Evolutionary conservation across 92 coral and sea anemone genomes (phyloP), one percentile per base, ranked within the genome.

Genomic region (Zoanthus solanderi): DNA sequence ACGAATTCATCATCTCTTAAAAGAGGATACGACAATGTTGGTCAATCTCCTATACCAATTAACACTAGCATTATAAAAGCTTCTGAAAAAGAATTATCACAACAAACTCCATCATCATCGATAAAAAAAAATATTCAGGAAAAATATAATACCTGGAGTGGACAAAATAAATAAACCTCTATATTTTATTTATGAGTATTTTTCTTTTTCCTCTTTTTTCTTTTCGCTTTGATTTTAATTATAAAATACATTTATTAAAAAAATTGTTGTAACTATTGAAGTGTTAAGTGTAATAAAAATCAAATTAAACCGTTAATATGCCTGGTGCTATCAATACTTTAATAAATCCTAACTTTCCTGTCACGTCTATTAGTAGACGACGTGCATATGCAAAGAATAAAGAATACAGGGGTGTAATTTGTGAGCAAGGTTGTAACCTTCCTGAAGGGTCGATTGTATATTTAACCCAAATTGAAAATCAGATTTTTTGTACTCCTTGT

Each of bases 191-290:
- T 37, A 37, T 37, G 11, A 52, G 11, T 7, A 52, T 52, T 52
- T 12, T 12, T 52, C 56, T 53, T 8, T 9, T 2, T 9, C 0
- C 6, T 0, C 0, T 0, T 14, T 0, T 0, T 14, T 1, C 10
- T 53, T 53, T 53, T 53, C 17, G 14, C 17, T 37, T 37, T 37
- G 2, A 15, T 12, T 12, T 57, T 12, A 4, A 13, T 6, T 15
- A 15, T 57, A 4, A 4, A 57, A 10, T 57, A 13, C 17, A 13
- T 5, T 12, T 5, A 10, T 10, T 1, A 57, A 57, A 57, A 57
- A 57, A 54, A 54, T 14, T 2, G 12, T 54, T 57, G 65, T 57
- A 57, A 13, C 17, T 57, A 57, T 57, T 57, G 65, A 57, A 57
- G 65, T 57, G 14, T 13, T 10, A 14, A 13, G 4, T 57, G 17